Base-by-base conservation (phyloP, 2,888 invertebrate species). In the Epinotia nisella region DNA sequence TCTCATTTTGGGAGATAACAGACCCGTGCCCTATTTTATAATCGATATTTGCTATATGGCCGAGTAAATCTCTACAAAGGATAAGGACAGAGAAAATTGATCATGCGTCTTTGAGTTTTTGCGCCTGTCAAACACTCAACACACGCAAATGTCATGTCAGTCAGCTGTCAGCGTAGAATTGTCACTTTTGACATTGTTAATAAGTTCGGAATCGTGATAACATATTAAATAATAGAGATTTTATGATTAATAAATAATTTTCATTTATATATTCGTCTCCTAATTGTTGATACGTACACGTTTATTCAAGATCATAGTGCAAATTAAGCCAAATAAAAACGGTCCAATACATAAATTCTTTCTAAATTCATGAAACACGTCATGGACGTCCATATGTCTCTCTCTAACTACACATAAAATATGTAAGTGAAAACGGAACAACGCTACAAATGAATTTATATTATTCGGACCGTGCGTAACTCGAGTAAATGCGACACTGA, bases 11-110 rank as follows among this genome's bases (percentile, higher is more conserved):
- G 78, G 75, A 74, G 75, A 78, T 79, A 78, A 76, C 76, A 79
- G 82, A 85, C 85, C 87, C 86, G 85, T 87, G 85, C 84, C 82
- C 83, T 86, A 87, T 89, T 87, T 87, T 87, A 85, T 87, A 91
- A 92, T 92, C 92, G 87, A 91, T 91, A 91, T 87, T 88, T 85
- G 82, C 84, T 88, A 84, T 85, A 83, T 81, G 80, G 82, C 81
- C 80, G 81, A 83, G 79, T 80, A 87, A 87, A 87, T 84, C 83
- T 88, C 88, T 87, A 82, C 77, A 82, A 82, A 81, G 79, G 83
- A 83, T 82, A 82, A 78, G 81, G 82, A 82, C 81, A 82, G 85
- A 82, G 79, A 83, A 84, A 85, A 82, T 87, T 89, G 91, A 90
- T 91, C 92, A 91, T 92, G 91, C 92, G 91, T 90, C 78, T 78